phyloP scores from a whole-genome alignment of 2,888 invertebrate genomes.

The Macaria liturata region DNA sequence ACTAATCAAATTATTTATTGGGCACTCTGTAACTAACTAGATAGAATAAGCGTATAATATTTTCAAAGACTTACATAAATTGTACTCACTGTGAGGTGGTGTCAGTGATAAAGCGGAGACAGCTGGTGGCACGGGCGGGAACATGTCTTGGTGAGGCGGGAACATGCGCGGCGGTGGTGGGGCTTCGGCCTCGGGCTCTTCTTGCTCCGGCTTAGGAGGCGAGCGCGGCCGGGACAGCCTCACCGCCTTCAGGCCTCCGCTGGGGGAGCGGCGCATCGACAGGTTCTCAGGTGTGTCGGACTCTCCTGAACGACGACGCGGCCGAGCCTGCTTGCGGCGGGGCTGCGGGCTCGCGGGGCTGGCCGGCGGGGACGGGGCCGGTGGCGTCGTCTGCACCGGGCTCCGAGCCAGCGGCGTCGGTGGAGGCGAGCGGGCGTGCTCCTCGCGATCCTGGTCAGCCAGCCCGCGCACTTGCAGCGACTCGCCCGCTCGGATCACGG shows the following conservation, averaged over 20 bases:
- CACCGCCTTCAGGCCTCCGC: slow-evolving; percentile 69
- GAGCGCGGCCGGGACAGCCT: slow-evolving; percentile 68
- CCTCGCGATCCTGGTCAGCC: slow-evolving; percentile 85
- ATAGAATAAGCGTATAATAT: slow-evolving; percentile 4
- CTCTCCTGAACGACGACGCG: slow-evolving; percentile 92
- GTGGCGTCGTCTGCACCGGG: slow-evolving; percentile 72
- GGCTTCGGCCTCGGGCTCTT: slow-evolving; percentile 74
- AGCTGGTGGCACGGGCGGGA: slow-evolving; percentile 87
- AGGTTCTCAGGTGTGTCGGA: slow-evolving; percentile 83
- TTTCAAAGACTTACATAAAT: slow-evolving; percentile 25
- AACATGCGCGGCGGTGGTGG: slow-evolving; percentile 83
- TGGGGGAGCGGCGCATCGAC: slow-evolving; percentile 82
- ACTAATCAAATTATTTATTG: no score
- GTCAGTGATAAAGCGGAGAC: slow-evolving; percentile 90
- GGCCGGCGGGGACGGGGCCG: slow-evolving; percentile 73
- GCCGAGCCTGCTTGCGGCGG: slow-evolving; percentile 92
- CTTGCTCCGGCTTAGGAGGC: slow-evolving; percentile 68
- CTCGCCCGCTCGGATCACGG: slow-evolving; percentile 94
- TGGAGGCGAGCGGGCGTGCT: slow-evolving; percentile 64
- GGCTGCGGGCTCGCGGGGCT: slow-evolving; percentile 91
- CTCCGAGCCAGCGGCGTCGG: slow-evolving; percentile 68
- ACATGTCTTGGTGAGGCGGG: slow-evolving; percentile 85
- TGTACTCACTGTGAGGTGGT: slow-evolving; percentile 90
- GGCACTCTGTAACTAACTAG: no score
- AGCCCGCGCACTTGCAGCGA: slow-evolving; percentile 92